phyloP scores from a whole-genome alignment of 2,797 vertebrate genomes.

The Schizopygopsis pylzovi region DNA sequence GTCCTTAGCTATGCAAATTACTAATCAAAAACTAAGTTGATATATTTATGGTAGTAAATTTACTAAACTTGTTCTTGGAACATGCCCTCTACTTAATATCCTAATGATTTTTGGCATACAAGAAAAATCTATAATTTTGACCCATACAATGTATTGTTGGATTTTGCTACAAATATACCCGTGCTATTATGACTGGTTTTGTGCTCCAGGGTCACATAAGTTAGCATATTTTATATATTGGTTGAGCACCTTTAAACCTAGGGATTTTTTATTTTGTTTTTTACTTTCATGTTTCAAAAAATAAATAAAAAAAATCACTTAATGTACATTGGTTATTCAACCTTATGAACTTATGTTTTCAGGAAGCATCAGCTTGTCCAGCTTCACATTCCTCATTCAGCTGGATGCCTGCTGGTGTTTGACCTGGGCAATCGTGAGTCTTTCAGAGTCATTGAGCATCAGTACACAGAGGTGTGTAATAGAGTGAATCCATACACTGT shows the following conservation, averaged over 20 bases:
- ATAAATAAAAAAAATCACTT: neutral
- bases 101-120: too few relatives aligned
- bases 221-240: neutral
- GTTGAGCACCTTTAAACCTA: too few relatives aligned
- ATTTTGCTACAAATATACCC: too few relatives aligned
- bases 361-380: neutral
- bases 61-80: too few relatives aligned
- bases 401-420: slow-evolving; percentile 83
- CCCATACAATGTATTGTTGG: too few relatives aligned
- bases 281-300: neutral
- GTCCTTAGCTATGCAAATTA: too few relatives aligned
- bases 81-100: too few relatives aligned
- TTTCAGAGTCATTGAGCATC: slow-evolving; percentile 78
- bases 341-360: neutral
- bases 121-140: too few relatives aligned
- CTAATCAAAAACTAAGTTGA: too few relatives aligned
- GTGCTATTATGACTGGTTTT: too few relatives aligned
- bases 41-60: too few relatives aligned
- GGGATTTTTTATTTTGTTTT: neutral
- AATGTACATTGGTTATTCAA: neutral
- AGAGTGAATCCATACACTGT: slow-evolving; percentile 75
- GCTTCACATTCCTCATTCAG: neutral
- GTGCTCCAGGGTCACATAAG: too few relatives aligned
- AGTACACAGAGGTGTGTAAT: slow-evolving; percentile 81
- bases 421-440: slow-evolving; percentile 80